Evolutionary conservation across 2,888 invertebrate genomes (phyloP).

Genomic region (Hymenopus coronatus): DNA sequence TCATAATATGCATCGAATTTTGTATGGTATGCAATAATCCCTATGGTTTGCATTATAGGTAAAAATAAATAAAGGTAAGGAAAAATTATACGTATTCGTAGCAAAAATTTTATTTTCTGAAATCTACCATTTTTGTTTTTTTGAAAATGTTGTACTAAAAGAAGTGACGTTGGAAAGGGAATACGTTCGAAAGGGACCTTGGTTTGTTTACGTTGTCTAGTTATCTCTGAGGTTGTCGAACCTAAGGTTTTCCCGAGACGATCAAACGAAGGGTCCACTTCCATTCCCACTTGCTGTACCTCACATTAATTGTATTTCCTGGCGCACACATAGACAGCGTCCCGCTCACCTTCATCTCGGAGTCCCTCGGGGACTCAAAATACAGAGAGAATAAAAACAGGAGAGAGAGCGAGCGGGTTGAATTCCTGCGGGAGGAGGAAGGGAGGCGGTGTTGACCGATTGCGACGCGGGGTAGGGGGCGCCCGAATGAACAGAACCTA

Average conservation of each 20-base stretch:
- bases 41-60: no score
- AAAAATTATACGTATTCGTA: no score
- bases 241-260: neutral
- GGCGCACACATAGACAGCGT: neutral
- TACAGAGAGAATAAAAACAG: conserved; percentile 22
- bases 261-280: conserved; percentile 1
- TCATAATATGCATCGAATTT: no score
- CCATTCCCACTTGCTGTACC: conserved; percentile 15
- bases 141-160: no score
- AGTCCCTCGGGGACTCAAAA: conserved; percentile 15
- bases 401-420: neutral
- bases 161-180: no score
- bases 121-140: no score
- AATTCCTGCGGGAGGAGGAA: neutral
- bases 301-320: conserved; percentile 20
- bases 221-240: neutral
- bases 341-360: conserved; percentile 19
- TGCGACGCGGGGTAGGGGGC: neutral
- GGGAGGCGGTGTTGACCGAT: conserved; percentile 21
- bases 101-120: no score
- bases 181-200: no score
- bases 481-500: neutral
- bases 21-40: no score
- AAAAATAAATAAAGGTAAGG: no score
- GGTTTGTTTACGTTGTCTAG: no score